Evolutionary conservation across 2,797 vertebrate species (phyloP), one percentile per base, ranked within the genome.

Genomic region (Phataginus tricuspis): DNA sequence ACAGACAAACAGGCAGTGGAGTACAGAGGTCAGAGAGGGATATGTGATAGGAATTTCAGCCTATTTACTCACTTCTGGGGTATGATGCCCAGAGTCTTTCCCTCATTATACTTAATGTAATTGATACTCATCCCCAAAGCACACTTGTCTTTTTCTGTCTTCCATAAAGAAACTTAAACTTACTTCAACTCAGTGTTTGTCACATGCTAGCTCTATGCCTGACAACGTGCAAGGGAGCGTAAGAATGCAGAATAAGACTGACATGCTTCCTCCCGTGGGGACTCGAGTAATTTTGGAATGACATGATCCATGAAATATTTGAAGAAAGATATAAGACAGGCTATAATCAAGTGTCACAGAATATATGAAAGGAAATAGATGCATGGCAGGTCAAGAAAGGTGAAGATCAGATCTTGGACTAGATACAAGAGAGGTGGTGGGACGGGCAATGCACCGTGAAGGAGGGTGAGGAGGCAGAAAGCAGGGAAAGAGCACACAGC

Each of bases 251-350:
- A 95, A 85, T 39, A 61, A 71, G 68, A 63, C 69, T 75, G 85
- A 74, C 85, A 39, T 9, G 29, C 37, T 68, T 53, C 68, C n/a
- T 69, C 29, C 85, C 69, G 19, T 18, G 31, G 45, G 57, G 82
- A 94, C 27, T 2, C 13, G 1, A 71, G 90, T 82, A 79, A 96
- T 96, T 96, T 86, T 92, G 37, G 64, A 95, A 96, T 78, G 63
- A 88, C 34, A 45, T 45, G 57, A 95, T 90, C 85, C 96, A 75
- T 92, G 95, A 95, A 88, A 84, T 83, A 39, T 71, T 95, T 89
- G 31, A 49, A 86, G 68, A 88, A 91, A 34, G 71, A 86, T 31
- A 31, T 29, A 72, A 90, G 85, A 92, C 64, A 95, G 63, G 68
- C 66, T 93, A 91, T n/a, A 86, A 94, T 94, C 91, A 83, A 96